These are phyloP conservation scores for Catocala nupta DNA, from an alignment of 2,888 invertebrate species.

Conservation along the genomic window DNA sequence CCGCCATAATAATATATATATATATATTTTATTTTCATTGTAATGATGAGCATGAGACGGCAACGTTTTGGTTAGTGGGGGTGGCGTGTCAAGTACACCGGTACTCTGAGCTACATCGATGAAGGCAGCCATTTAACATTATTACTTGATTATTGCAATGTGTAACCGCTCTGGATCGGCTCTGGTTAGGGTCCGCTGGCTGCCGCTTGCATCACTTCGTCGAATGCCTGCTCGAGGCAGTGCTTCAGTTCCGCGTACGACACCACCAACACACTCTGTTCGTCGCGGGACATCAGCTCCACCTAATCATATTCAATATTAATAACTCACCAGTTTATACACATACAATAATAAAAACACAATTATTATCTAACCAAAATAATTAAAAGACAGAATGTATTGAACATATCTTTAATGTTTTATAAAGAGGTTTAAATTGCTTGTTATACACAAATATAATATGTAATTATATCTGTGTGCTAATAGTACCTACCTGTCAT, in stretches of 20 bases:
- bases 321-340: too few species aligned
- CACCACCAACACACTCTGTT: conserved; percentile 98
- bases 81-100: conserved; percentile 33
- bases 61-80: conserved; percentile 12
- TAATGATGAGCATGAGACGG: conserved; percentile 18
- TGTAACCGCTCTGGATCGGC: conserved; percentile 25
- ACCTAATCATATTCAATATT: conserved; percentile 86
- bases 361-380: too few species aligned
- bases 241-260: conserved; percentile 98
- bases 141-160: conserved; percentile 46
- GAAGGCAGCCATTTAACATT: conserved; percentile 38
- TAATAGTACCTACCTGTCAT: too few species aligned
- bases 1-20: conserved; percentile 12
- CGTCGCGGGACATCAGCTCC: conserved; percentile 98
- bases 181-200: conserved; percentile 47
- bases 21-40: conserved; percentile 7
- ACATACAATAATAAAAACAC: too few species aligned
- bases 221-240: conserved; percentile 97
- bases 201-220: conserved; percentile 90
- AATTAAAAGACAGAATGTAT: too few species aligned
- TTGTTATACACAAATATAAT: too few species aligned
- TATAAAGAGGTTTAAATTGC: too few species aligned
- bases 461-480: too few species aligned
- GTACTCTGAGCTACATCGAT: conserved; percentile 22
- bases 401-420: too few species aligned